Base-by-base conservation (phyloP, 2,888 invertebrate species). In the Metopia argyrocephala region DNA sequence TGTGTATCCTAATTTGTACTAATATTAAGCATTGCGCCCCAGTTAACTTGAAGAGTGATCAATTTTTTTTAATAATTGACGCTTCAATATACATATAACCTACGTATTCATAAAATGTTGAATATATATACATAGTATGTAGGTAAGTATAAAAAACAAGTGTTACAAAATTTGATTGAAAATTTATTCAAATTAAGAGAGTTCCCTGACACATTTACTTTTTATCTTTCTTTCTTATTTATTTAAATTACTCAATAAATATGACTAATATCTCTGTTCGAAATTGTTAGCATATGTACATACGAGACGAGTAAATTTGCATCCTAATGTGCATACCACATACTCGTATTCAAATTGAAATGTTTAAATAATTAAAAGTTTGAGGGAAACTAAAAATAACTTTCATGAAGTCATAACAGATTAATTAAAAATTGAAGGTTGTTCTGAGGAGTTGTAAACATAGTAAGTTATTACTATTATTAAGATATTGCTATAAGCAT, bases 121-220 rank as follows among this genome's bases (percentile, higher is more conserved):
- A n/a, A n/a, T 56, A 27, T 56, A 27, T 9, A n/a, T 27, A 5
- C n/a, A 56, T 5, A n/a, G 54, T 15, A n/a, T 4, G 25, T n/a
- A 52, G 7, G 27, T 64, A 52, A 25, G 56, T 56, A 57, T 54
- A 5, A 76, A 61, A 54, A 23, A 61, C 54, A 56, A 68, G 21
- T 48, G 7, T 59, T 12, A 57, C 45, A 70, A 71, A 65, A 65
- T 65, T 23, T 64, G 57, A 64, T 7, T 69, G 52, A 66, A 69
- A 69, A 69, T 76, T 54, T 54, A 52, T 28, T 65, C 48, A 38
- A 25, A 69, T 54, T 48, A 28, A 56, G 31, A 75, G 61, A 50
- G 68, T 59, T 45, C 50, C 21, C 61, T 68, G 20, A 61, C 54
- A n/a, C 27, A 56, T 73, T 73, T 75, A 27, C 68, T 68, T 54